Conservation (phyloP, 2,888 invertebrate genomes). For the Lasioglossum leucozonium region DNA sequence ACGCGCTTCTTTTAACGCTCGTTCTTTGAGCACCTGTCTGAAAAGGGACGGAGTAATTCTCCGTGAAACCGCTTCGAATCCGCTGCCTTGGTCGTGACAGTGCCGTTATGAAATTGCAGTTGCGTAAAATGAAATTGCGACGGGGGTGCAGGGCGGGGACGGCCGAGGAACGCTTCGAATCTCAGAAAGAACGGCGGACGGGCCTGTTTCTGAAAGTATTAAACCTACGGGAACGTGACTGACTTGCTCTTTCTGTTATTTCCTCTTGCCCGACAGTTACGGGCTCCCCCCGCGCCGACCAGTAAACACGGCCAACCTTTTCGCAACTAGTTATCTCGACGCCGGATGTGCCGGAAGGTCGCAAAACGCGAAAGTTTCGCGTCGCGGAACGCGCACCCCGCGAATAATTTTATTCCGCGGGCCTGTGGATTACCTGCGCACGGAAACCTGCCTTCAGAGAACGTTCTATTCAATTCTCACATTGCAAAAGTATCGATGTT, state of each 20-base stretch:
- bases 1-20: conserved; percentile 28
- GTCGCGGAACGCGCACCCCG: neutral
- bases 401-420: conserved; percentile 20
- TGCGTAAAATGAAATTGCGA: conserved; percentile 52
- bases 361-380: conserved; percentile 24
- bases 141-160: neutral
- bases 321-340: conserved; percentile 25
- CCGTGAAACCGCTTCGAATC: conserved; percentile 33
- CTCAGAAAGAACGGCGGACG: conserved; percentile 10
- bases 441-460: neutral
- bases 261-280: neutral
- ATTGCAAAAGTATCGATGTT: neutral
- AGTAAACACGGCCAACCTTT: conserved; percentile 18
- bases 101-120: conserved; percentile 48
- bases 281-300: neutral
- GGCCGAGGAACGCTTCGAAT: conserved; percentile 22
- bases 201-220: conserved; percentile 34
- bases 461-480: conserved; percentile 11
- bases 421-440: neutral
- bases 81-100: conserved; percentile 42
- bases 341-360: conserved; percentile 14
- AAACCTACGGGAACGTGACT: conserved; percentile 40
- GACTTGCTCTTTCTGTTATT: conserved; percentile 16
- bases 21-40: conserved; percentile 16
- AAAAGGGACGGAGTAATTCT: conserved; percentile 27